A percentile compares a stretch with the other conserved stretches of the same genome.
Evolutionary conservation across 1,140 invertebrate genomes (phyloP).

Genomic region (Anoplophora glabripennis): DNA sequence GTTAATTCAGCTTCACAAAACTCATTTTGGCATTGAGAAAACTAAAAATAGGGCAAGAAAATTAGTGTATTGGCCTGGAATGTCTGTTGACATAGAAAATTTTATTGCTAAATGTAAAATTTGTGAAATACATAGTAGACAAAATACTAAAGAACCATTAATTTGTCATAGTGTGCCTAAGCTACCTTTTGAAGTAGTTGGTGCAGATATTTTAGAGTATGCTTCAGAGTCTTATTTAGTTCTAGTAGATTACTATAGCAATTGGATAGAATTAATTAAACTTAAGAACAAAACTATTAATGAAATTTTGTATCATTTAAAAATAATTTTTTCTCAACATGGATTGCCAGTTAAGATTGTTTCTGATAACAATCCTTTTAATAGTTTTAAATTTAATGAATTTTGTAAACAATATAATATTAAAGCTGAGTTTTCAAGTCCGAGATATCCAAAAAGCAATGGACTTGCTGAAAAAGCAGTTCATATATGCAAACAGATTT

Average conservation of each 20-base stretch:
- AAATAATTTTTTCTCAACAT: conserved; percentile 30
- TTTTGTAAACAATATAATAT: conserved; percentile 37
- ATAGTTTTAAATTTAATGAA: conserved; percentile 28
- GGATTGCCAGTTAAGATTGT: conserved; percentile 36
- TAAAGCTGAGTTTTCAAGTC: conserved; percentile 31
- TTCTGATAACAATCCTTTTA: conserved; percentile 40
- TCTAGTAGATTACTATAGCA: conserved; percentile 27
- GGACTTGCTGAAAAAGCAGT: conserved; percentile 39
- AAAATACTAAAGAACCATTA: conserved; percentile 45
- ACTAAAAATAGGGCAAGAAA: conserved; percentile 20
- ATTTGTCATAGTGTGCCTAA: conserved; percentile 37
- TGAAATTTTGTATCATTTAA: conserved; percentile 3
- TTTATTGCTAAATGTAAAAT: conserved; percentile 42
- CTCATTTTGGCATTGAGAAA: conserved; percentile 26
- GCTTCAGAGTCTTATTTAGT: conserved; percentile 11
- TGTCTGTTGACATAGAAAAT: conserved; percentile 47
- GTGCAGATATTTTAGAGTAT: conserved; percentile 40
- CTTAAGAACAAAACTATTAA: conserved; percentile 28
- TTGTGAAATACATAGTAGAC: conserved; percentile 39
- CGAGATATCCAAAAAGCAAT: conserved; percentile 39
- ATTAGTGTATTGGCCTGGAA: conserved; percentile 45
- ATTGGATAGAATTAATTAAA: conserved; percentile 39
- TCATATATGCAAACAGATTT: conserved; percentile 35
- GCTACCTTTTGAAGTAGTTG: conserved; percentile 39
- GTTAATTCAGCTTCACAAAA: conserved; percentile 23